These are phyloP conservation scores for Salarias fasciatus DNA, from an alignment of 2,797 vertebrate species.

Conservation along the genomic window DNA sequence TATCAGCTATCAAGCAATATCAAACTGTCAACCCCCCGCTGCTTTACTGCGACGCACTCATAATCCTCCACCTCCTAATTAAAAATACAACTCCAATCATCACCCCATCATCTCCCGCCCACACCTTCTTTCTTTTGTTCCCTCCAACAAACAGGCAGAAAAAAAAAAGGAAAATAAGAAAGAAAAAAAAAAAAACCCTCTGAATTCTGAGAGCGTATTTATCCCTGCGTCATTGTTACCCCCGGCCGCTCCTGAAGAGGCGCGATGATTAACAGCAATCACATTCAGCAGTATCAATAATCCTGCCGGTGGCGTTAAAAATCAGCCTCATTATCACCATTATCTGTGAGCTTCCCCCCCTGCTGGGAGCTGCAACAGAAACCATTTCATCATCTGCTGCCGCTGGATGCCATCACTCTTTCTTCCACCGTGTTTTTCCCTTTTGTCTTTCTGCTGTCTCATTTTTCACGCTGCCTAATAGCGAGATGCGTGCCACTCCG, in stretches of 20 bases:
- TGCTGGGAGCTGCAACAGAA: slow-evolving; percentile 20
- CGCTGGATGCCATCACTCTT: slow-evolving; percentile 16
- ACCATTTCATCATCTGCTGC: slow-evolving; percentile 22
- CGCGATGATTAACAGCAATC: slow-evolving; percentile 60
- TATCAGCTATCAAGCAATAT: slow-evolving; percentile 19
- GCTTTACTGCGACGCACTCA: slow-evolving; percentile 12
- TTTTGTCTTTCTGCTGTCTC: not conserved
- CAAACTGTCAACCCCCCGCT: slow-evolving; percentile 23
- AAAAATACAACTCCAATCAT: slow-evolving; percentile 10
- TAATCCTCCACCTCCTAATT: slow-evolving; percentile 33
- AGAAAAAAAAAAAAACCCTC: no score
- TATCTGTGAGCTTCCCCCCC: slow-evolving; percentile 29
- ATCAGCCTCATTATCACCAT: slow-evolving; percentile 55
- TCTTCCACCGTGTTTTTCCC: not conserved
- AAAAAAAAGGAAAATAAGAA: no score
- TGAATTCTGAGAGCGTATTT: slow-evolving; percentile 11
- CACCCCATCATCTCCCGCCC: not conserved
- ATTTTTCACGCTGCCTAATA: no score
- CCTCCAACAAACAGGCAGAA: not conserved
- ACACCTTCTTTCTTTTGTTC: not conserved
- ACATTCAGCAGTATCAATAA: slow-evolving; percentile 50
- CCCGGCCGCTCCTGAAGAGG: slow-evolving; percentile 35
- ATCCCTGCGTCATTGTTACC: slow-evolving; percentile 1
- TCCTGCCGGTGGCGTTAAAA: slow-evolving; percentile 26
- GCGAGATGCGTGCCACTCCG: not conserved